These are phyloP conservation scores for Rattus rattus DNA, from an alignment of 2,113 vertebrate species.

Conservation along the genomic window DNA sequence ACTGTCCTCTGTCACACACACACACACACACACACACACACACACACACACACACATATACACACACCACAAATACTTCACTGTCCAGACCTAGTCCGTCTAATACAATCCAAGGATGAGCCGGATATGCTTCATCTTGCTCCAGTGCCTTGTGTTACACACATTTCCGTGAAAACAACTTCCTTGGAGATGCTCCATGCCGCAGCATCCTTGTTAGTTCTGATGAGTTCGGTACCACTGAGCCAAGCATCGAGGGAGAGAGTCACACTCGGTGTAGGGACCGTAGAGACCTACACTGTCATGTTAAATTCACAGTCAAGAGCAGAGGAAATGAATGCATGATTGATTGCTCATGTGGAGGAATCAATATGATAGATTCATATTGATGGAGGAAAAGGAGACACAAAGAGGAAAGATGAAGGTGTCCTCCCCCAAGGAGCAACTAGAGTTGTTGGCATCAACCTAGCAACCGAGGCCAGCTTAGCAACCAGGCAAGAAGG, in stretches of 20 bases:
- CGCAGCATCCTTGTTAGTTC: not conserved
- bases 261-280: rapidly evolving
- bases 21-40: not conserved
- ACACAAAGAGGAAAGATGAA: not conserved
- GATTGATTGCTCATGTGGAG: too few species aligned
- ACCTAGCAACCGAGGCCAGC: not conserved
- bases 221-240: not conserved
- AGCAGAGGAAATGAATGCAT: too few species aligned
- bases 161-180: not conserved
- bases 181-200: not conserved
- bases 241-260: not conserved
- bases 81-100: too few species aligned
- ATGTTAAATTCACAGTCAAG: too few species aligned
- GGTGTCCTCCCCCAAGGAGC: not conserved
- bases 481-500: not conserved
- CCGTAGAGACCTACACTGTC: too few species aligned
- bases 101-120: not conserved
- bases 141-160: rapidly evolving
- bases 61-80: too few species aligned
- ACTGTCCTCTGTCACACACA: not conserved
- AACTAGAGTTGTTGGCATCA: not conserved
- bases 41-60: not conserved
- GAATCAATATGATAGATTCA: too few species aligned
- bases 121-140: not conserved
- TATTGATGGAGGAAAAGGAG: not conserved